phyloP scores from a whole-genome alignment of 2,888 invertebrate species.

The Mycalesis mineus region DNA sequence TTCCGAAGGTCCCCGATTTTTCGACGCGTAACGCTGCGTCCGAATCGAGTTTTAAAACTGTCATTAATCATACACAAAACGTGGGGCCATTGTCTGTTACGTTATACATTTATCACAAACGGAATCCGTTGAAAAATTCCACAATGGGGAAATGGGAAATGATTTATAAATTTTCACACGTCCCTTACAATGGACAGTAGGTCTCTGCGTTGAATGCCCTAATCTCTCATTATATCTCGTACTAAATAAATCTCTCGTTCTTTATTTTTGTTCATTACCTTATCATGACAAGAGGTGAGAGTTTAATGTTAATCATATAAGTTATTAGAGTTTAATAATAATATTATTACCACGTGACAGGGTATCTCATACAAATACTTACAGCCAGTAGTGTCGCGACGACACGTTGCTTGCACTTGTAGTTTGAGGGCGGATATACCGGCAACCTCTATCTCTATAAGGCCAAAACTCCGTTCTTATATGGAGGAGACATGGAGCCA shows the following conservation, averaged over 20 bases:
- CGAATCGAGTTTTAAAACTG: conserved; percentile 41
- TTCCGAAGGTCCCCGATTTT: conserved; percentile 1
- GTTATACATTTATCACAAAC: conserved; percentile 68
- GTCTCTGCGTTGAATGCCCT: neutral
- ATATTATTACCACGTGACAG: no score
- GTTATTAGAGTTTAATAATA: no score
- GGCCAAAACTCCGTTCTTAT: no score
- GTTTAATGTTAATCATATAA: no score
- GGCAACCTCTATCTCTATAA: no score
- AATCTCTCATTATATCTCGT: conserved; percentile 1
- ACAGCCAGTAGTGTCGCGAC: no score
- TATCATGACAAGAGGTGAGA: no score
- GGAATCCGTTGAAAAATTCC: conserved; percentile 30
- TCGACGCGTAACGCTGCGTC: conserved; percentile 17
- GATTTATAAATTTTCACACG: conserved; percentile 60
- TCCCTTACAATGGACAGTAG: conserved; percentile 30
- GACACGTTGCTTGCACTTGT: no score
- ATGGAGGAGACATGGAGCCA: no score
- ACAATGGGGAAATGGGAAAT: conserved; percentile 30
- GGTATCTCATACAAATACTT: no score
- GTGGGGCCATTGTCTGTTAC: conserved; percentile 39
- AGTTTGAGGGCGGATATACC: no score
- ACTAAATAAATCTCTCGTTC: neutral
- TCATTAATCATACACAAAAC: conserved; percentile 47
- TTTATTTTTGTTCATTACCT: neutral